Evolutionary conservation across 2,888 invertebrate species (phyloP).

Genomic region (Physocephala rufipes): DNA sequence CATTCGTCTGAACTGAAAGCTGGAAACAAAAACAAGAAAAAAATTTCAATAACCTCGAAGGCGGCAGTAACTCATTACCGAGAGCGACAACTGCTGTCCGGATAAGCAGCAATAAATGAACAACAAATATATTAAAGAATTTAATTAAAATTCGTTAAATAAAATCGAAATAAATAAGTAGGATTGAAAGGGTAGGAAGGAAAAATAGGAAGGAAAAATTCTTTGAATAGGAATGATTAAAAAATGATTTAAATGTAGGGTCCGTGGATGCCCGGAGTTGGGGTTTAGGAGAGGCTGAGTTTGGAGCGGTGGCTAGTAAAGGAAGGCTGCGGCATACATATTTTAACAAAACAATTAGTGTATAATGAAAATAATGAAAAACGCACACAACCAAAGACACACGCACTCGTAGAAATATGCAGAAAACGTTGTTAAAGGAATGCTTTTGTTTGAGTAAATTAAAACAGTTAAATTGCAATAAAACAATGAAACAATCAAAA

Average conservation of each 20-base stretch:
- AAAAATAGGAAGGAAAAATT: not conserved
- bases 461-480: not conserved
- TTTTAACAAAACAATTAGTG: constrained; percentile 9
- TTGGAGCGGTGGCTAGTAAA: too few species aligned
- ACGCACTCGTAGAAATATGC: not conserved
- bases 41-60: too few species aligned
- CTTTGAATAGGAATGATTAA: not conserved
- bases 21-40: too few species aligned
- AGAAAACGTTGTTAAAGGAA: not conserved
- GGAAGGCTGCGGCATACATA: not conserved
- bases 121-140: constrained; percentile 9
- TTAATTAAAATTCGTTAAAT: constrained; percentile 17
- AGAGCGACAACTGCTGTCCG: too few species aligned
- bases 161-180: not conserved
- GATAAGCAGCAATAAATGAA: not conserved
- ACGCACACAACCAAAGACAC: too few species aligned
- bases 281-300: too few species aligned
- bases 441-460: not conserved
- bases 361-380: too few species aligned
- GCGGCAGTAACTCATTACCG: too few species aligned
- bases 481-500: constrained; percentile 2
- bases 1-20: too few species aligned
- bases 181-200: not conserved
- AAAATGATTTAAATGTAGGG: constrained; percentile 1
- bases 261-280: too few species aligned